Evolutionary conservation across 1,140 invertebrate species (phyloP), one percentile per base, ranked within the genome.

Genomic region (Drosophila leontia): DNA sequence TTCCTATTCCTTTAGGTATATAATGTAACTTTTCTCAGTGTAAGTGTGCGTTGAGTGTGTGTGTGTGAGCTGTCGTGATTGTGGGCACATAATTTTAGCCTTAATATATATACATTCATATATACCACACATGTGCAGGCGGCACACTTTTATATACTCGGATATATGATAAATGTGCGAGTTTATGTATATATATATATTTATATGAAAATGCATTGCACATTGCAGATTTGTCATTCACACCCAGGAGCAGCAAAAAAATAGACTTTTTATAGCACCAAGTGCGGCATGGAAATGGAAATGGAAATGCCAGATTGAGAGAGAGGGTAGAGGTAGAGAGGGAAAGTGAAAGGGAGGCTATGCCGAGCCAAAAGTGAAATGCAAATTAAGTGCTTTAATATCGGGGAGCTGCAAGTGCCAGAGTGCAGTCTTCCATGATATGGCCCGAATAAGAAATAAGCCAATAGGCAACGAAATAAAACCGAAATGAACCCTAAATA

Each of bases 11-110:
- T 50, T 8, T 12, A 11, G 3, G 0, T 29, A 50, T 47, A 7
- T 15, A 1, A 9, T 15, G 0, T 3, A 2, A 7, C 15, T 51
- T 51, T 32, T 32, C 9, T 15, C 62, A 55, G 53, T 60, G 45
- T 13, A 32, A 17, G 37, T 44, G 42, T 44, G 47, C 29, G 53
- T 55, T 37, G 34, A 55, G 51, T 11, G 37, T 62, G 29, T 62
- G 29, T 62, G 41, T 50, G 42, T 37, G 35, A 17, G 61, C 41
- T 23, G 60, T 58, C 50, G 53, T 79, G 59, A 68, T 50, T 58
- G 78, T 59, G 50, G 75, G 37, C 75, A 69, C 75, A 78, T 78
- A 69, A 78, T 78, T 78, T 78, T 78, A 78, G 75, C 75, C 69
- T 78, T 63, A 58, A 78, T 63, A 71, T 56, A 61, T 29, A 41